Conservation (phyloP, 1,140 invertebrate species). For the Microplitis demolitor region DNA sequence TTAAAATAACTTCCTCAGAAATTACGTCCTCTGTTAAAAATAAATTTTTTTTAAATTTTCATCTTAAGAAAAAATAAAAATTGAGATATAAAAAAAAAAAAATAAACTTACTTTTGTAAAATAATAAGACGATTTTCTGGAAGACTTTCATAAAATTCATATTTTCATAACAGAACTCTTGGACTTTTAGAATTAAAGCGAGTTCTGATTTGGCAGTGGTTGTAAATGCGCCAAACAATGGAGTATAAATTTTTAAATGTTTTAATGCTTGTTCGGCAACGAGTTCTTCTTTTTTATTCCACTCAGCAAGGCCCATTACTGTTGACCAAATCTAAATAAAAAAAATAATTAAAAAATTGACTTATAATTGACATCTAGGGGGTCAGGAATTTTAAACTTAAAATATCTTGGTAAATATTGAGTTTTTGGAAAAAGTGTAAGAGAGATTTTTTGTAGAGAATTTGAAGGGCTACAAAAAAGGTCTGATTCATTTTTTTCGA, state of each 20-base stretch:
- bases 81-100: neutral
- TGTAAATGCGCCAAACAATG: slow-evolving; percentile 85
- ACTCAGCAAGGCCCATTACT: slow-evolving; percentile 92
- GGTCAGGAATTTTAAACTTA: too few species aligned
- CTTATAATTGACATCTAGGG: too few species aligned
- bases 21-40: slow-evolving; percentile 76
- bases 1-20: slow-evolving; percentile 89
- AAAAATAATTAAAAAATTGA: neutral
- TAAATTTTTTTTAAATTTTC: slow-evolving; percentile 23
- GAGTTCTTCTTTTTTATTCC: slow-evolving; percentile 98
- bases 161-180: slow-evolving; percentile 98
- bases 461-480: too few species aligned
- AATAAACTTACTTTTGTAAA: slow-evolving; percentile 90
- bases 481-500: too few species aligned
- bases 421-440: too few species aligned
- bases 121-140: slow-evolving; percentile 93
- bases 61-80: neutral
- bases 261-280: slow-evolving; percentile 93
- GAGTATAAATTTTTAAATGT: slow-evolving; percentile 84
- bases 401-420: too few species aligned
- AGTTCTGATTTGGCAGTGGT: slow-evolving; percentile 83
- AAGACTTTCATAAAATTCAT: slow-evolving; percentile 99
- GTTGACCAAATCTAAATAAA: slow-evolving; percentile 82
- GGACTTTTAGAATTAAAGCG: slow-evolving; percentile 86
- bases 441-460: too few species aligned